A percentile compares a stretch with the other conserved stretches of the same genome.
phyloP scores from a whole-genome alignment of 2,888 invertebrate species.

The Seira sanloemensis region DNA sequence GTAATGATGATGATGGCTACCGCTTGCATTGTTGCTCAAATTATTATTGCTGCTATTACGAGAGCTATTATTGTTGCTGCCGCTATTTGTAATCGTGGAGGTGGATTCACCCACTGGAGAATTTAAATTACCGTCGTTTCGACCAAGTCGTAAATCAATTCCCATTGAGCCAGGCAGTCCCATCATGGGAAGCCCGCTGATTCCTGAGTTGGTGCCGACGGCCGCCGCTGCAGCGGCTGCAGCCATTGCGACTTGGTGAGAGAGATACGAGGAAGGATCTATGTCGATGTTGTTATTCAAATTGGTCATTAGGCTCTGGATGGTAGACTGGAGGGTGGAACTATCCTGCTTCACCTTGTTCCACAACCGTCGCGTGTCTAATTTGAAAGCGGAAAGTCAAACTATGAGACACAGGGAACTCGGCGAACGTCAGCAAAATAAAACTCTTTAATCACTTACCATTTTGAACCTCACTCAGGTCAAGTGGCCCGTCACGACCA shows the following conservation, averaged over 20 bases:
- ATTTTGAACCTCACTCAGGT: slow-evolving; percentile 73
- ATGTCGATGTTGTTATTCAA: slow-evolving; percentile 64
- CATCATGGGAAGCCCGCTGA: slow-evolving; percentile 56
- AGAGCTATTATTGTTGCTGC: slow-evolving; percentile 37
- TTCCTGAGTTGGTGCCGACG: slow-evolving; percentile 32
- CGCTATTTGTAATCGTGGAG: slow-evolving; percentile 26
- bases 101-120: slow-evolving; percentile 44
- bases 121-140: slow-evolving; percentile 50
- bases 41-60: slow-evolving; percentile 28
- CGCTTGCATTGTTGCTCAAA: slow-evolving; percentile 25
- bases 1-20: slow-evolving; percentile 43
- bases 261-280: slow-evolving; percentile 59
- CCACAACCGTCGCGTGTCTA: slow-evolving; percentile 53
- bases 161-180: slow-evolving; percentile 65
- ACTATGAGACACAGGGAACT: neutral
- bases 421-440: too few species aligned
- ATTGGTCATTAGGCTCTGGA: slow-evolving; percentile 57
- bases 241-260: slow-evolving; percentile 62
- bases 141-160: slow-evolving; percentile 65
- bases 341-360: slow-evolving; percentile 55
- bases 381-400: neutral
- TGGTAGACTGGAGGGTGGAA: slow-evolving; percentile 57
- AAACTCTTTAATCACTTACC: slow-evolving; percentile 57
- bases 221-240: slow-evolving; percentile 52
- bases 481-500: slow-evolving; percentile 69